Base-by-base conservation (phyloP, 2,797 vertebrate species). In the Acomys russatus region DNA sequence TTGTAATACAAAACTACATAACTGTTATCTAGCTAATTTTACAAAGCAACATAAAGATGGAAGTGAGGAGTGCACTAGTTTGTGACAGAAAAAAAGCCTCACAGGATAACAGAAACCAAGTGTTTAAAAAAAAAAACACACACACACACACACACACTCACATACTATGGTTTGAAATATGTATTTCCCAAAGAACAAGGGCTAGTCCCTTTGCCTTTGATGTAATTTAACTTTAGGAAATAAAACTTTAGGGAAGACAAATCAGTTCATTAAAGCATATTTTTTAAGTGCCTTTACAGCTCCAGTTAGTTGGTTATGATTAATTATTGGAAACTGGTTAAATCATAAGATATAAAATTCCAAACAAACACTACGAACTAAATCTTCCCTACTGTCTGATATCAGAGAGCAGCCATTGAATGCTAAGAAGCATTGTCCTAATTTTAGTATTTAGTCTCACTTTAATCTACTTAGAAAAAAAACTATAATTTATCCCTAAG, bases 291-390 rank as follows among this genome's bases (percentile, higher is more conserved):
- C 5, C 4, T 49, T 80, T 70, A 64, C 0, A 88, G 70, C 20
- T 91, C 25, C 9, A 88, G 83, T 33, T 70, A 84, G 30, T 90
- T 44, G 35, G 78, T 35, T 30, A 79, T 86, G 30, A 51, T 68
- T n/a, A 85, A 96, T 44, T 44, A 44, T 44, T 44, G 44, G 44
- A 44, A 44, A 44, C 44, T 44, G 44, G 70, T 85, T 88, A 76
- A 87, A 79, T 51, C 59, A 64, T n/a, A 35, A 94, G 30, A 92
- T 30, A 73, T 30, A 95, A 94, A 91, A 90, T 30, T 83, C 9
- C 64, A 87, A 80, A 78, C 59, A 76, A 88, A 74, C 44, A 85
- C 4, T 77, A 61, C 22, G 77, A 64, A 92, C 49, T 70, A 35
- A 88, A 66, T 84, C 14, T 73, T 74, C 1, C 51, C 61, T 49